These are phyloP conservation scores for Hiodon alosoides DNA, from an alignment of 2,113 vertebrate species.

Conservation along the genomic window DNA sequence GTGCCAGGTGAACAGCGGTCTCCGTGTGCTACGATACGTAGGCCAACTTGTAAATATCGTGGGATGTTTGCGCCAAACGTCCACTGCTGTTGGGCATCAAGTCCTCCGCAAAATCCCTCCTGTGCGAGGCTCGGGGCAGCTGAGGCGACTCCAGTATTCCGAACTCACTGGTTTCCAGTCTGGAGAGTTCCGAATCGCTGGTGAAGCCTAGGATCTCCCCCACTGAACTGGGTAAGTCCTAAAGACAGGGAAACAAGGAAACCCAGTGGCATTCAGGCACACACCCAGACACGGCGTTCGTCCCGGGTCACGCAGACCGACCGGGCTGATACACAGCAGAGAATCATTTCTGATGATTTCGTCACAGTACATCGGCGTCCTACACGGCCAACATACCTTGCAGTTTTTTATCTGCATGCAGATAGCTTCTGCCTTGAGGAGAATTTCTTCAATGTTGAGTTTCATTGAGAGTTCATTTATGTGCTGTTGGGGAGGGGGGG, in stretches of 20 bases:
- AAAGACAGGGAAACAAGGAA: neutral
- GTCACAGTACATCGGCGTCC: neutral
- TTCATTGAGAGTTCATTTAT: constrained; percentile 83
- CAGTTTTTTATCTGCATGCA: constrained; percentile 76
- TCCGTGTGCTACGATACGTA: constrained; percentile 39
- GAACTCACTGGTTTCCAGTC: constrained; percentile 56
- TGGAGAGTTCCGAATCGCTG: constrained; percentile 47
- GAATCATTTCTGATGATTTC: too few relatives aligned
- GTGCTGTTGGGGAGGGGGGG: constrained; percentile 63
- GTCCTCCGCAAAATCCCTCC: constrained; percentile 24
- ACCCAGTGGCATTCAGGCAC: too few relatives aligned
- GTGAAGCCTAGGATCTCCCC: constrained; percentile 70
- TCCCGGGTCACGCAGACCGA: too few relatives aligned
- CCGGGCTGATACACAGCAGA: too few relatives aligned
- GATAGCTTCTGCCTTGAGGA: constrained; percentile 77
- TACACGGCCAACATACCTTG: constrained; percentile 60
- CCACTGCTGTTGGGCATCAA: constrained; percentile 49
- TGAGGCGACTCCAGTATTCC: constrained; percentile 42
- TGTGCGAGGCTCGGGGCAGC: constrained; percentile 28
- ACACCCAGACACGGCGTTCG: too few relatives aligned
- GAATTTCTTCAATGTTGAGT: constrained; percentile 72
- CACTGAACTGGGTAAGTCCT: constrained; percentile 75
- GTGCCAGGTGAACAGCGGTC: too few relatives aligned
- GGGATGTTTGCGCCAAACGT: constrained; percentile 29
- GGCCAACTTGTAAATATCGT: constrained; percentile 50